These are phyloP conservation scores for Oostethus manadensis DNA, from an alignment of 2,113 vertebrate genomes.

Conservation along the genomic window DNA sequence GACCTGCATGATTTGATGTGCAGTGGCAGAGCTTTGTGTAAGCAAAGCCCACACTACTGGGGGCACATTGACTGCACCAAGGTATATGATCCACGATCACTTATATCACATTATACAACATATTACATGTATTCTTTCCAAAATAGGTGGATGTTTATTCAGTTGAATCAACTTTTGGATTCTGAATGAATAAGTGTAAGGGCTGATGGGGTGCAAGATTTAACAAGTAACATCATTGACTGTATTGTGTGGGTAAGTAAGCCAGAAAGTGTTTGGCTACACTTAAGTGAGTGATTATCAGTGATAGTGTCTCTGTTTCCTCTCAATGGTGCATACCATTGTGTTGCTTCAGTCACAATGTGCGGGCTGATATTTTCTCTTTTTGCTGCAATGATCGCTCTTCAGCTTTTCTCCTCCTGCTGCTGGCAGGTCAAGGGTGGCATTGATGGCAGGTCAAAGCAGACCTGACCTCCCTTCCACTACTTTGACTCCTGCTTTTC, in stretches of 20 bases:
- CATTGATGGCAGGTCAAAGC: conserved; percentile 33
- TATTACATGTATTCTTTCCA: no score
- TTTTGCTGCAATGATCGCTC: conserved; percentile 27
- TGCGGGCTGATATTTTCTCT: conserved; percentile 19
- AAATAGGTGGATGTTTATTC: no score
- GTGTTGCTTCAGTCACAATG: conserved; percentile 30
- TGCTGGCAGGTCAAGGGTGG: conserved; percentile 28
- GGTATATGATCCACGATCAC: no score
- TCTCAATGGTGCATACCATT: conserved; percentile 10
- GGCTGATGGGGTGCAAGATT: background rate
- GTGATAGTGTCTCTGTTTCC: background rate
- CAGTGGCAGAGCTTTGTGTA: no score
- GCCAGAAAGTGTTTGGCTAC: background rate
- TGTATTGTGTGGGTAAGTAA: background rate
- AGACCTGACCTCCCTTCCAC: conserved; percentile 13
- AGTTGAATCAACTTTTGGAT: background rate
- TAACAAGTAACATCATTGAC: background rate
- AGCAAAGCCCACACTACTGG: no score
- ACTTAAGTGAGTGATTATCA: background rate
- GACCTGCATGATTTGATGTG: no score
- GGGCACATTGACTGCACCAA: no score
- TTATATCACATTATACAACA: no score
- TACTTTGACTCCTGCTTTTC: conserved; percentile 35
- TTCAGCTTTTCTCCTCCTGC: conserved; percentile 14
- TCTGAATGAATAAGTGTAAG: background rate